These are phyloP conservation scores for Naso thynnoides DNA, from an alignment of 2,797 vertebrate genomes.

Conservation along the genomic window DNA sequence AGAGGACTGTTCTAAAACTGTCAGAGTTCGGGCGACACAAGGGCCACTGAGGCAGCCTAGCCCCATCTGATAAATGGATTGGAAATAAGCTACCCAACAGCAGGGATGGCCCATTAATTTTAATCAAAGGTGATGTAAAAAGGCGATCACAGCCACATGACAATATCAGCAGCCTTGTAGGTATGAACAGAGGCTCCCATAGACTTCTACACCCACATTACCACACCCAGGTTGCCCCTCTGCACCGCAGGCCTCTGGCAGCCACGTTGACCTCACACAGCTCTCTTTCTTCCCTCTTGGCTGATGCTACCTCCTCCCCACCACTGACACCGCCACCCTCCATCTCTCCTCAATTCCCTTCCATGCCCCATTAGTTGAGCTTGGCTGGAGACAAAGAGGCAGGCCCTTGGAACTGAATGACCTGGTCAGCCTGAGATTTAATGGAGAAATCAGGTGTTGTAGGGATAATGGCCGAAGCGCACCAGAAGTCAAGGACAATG, in stretches of 20 bases:
- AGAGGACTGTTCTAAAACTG: conserved; percentile 89
- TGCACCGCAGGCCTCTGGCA: conserved; percentile 67
- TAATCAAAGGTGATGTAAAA: conserved; percentile 98
- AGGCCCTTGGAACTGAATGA: conserved; percentile 96
- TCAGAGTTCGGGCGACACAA: conserved; percentile 83
- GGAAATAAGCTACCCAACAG: conserved; percentile 94
- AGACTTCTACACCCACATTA: conserved; percentile 43
- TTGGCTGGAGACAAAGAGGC: conserved; percentile 96
- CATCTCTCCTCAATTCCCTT: conserved; percentile 78
- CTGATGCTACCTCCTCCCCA: conserved; percentile 77
- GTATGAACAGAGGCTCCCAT: conserved; percentile 85
- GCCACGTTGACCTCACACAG: conserved; percentile 68
- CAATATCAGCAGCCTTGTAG: conserved; percentile 93
- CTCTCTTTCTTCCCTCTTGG: conserved; percentile 79
- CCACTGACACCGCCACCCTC: conserved; percentile 85
- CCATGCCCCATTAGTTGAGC: conserved; percentile 94
- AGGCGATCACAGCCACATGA: conserved; percentile 90
- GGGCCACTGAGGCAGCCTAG: conserved; percentile 87
- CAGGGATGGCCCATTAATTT: conserved; percentile 97
- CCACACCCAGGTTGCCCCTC: conserved; percentile 60
- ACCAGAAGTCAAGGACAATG: conserved; percentile 94
- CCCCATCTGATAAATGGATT: conserved; percentile 95
- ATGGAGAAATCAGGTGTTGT: conserved; percentile 95
- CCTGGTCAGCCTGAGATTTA: conserved; percentile 97
- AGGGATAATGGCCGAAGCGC: conserved; percentile 89